Conservation (phyloP, 92 coral and sea anemone species). For the Porites rus region DNA sequence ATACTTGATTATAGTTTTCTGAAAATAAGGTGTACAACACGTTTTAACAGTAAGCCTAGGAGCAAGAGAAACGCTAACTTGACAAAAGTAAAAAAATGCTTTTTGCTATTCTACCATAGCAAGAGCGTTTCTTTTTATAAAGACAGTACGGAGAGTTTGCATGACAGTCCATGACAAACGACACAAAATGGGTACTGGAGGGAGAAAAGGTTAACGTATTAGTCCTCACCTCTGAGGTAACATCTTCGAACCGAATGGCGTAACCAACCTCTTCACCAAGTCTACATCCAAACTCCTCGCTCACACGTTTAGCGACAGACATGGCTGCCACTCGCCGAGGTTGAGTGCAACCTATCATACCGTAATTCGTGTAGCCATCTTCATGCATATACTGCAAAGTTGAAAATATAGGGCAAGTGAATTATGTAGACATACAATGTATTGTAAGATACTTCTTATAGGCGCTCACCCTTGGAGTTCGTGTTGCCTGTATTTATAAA, state of each 20-base stretch:
- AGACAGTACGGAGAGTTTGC: no score
- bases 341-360: conserved; percentile 98
- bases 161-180: no score
- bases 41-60: no score
- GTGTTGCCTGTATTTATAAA: no score
- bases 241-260: conserved; percentile 99
- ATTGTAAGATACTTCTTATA: neutral
- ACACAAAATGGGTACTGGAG: no score
- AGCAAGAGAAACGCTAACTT: no score
- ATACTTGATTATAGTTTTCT: conserved; percentile 96
- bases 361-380: conserved; percentile 98
- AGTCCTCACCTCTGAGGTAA: conserved; percentile 83
- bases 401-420: no score
- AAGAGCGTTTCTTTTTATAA: no score
- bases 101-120: no score
- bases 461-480: neutral
- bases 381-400: conserved; percentile 91
- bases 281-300: conserved; percentile 87
- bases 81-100: no score
- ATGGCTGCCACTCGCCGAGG: conserved; percentile 99
- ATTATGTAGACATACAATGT: neutral
- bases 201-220: neutral
- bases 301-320: conserved; percentile 99
- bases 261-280: conserved; percentile 98
- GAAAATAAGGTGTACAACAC: conserved; percentile 11